Evolutionary conservation across 2,888 invertebrate genomes (phyloP).

Genomic region (Fragum fragum): DNA sequence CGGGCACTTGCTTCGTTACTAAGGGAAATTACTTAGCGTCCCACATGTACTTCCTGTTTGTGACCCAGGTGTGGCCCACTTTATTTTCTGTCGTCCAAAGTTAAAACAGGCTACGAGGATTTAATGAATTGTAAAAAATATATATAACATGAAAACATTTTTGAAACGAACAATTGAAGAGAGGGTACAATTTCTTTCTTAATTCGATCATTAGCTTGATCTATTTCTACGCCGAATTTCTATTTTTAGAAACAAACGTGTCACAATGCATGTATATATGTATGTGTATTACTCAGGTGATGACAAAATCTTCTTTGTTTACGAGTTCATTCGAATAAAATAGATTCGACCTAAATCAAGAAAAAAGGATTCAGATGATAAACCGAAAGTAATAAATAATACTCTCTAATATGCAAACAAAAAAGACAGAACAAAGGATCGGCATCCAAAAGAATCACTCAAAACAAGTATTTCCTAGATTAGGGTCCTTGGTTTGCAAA

Average conservation of each 20-base stretch:
- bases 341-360: too few species aligned
- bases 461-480: too few species aligned
- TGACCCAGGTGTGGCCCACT: constrained; percentile 43
- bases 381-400: too few species aligned
- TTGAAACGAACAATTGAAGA: background rate
- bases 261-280: background rate
- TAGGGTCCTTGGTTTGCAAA: too few species aligned
- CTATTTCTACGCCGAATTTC: background rate
- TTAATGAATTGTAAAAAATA: background rate
- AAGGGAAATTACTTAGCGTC: constrained; percentile 53
- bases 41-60: constrained; percentile 45
- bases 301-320: too few species aligned
- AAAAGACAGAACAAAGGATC: too few species aligned
- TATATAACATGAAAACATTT: too few species aligned
- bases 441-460: too few species aligned
- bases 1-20: constrained; percentile 65
- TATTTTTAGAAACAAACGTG: constrained; percentile 28
- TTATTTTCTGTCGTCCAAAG: constrained; percentile 36
- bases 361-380: too few species aligned
- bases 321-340: too few species aligned
- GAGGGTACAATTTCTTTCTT: background rate
- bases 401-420: too few species aligned
- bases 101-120: background rate
- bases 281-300: constrained; percentile 24
- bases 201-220: background rate